Evolutionary conservation across 1,140 invertebrate genomes (phyloP).

Genomic region (Philaenus spumarius): DNA sequence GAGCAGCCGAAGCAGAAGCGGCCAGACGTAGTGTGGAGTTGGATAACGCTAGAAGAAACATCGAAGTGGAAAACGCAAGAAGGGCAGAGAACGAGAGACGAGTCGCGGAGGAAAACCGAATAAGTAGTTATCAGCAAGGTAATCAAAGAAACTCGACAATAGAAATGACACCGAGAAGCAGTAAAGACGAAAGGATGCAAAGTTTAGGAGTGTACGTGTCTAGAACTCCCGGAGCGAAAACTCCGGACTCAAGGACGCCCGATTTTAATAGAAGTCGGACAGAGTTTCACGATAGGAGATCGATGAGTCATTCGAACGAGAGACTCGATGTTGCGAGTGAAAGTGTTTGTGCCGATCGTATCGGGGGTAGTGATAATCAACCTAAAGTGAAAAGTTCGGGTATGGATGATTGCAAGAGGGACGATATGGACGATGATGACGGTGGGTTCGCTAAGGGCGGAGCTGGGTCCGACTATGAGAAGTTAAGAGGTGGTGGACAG

Average conservation of each 20-base stretch:
- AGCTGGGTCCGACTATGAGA: conserved; percentile 56
- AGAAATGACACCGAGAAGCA: neutral
- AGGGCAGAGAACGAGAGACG: no score
- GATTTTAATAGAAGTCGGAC: conserved; percentile 6
- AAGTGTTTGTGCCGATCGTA: neutral
- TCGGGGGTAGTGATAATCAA: neutral
- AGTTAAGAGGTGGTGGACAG: conserved; percentile 44
- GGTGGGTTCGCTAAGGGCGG: conserved; percentile 21
- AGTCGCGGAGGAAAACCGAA: no score
- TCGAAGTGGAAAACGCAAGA: no score
- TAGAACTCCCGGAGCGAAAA: conserved; percentile 3
- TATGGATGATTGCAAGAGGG: neutral
- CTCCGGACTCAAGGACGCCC: conserved; percentile 7
- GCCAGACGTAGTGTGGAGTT: neutral
- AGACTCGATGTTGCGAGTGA: neutral
- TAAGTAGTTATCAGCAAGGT: no score
- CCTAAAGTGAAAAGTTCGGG: neutral
- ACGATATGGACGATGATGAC: conserved; percentile 20
- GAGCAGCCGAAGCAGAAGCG: neutral
- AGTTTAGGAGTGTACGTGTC: conserved; percentile 14
- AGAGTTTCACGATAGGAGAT: neutral
- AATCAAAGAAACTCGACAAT: no score
- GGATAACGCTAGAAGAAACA: neutral
- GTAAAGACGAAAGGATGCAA: conserved; percentile 10
- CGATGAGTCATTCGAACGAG: conserved; percentile 1